Evolutionary conservation across 2,113 vertebrate genomes (phyloP).

Genomic region (Rafetus swinhoei): DNA sequence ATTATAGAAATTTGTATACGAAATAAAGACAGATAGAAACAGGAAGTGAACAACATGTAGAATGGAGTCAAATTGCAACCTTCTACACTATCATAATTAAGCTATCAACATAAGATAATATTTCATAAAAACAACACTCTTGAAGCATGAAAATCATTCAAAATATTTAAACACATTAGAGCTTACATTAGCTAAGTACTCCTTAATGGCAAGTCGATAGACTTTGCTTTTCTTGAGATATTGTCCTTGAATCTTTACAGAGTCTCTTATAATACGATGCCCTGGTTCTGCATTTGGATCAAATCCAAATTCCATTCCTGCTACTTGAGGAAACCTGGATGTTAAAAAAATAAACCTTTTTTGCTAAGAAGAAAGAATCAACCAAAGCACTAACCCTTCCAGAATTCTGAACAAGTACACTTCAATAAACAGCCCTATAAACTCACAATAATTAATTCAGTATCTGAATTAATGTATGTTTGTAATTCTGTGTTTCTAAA

Average conservation of each 20-base stretch:
- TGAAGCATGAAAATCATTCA: background rate
- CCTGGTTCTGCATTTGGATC: constrained; percentile 55
- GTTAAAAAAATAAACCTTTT: constrained; percentile 33
- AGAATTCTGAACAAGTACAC: background rate
- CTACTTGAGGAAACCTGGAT: constrained; percentile 69
- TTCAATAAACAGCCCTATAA: background rate
- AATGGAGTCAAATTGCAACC: background rate
- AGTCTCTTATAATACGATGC: constrained; percentile 42
- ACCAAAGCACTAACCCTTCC: constrained; percentile 17
- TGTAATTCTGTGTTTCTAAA: background rate
- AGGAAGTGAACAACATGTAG: background rate
- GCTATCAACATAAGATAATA: background rate
- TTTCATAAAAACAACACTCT: background rate
- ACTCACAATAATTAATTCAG: background rate
- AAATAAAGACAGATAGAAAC: background rate
- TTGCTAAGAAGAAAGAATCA: background rate
- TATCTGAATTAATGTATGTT: background rate
- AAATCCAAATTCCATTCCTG: constrained; percentile 67
- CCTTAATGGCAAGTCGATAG: constrained; percentile 58
- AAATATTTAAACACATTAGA: background rate
- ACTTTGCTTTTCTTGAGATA: constrained; percentile 23
- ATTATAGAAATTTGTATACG: constrained; percentile 9
- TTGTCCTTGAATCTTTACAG: constrained; percentile 58
- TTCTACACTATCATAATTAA: background rate
- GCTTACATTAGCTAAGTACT: constrained; percentile 61